Base-by-base conservation (phyloP, 2,113 vertebrate genomes). In the Ramphastos sulfuratus region DNA sequence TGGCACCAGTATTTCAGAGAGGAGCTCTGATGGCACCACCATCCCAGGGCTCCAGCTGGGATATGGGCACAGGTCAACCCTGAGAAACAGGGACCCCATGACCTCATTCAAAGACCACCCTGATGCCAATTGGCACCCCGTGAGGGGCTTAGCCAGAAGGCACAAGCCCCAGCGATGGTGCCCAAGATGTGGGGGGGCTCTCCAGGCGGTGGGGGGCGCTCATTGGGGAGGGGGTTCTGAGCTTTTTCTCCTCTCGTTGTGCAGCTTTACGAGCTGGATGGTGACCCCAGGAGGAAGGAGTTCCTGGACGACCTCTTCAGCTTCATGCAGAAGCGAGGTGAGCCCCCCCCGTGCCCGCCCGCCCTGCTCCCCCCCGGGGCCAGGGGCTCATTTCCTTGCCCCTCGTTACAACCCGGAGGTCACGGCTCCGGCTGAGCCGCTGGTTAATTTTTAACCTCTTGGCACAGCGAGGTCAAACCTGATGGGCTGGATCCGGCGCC, bases 291-390 rank as follows among this genome's bases (percentile, higher is more conserved):
- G 95, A 98, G 99, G 91, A 99, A 99, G 88, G 99, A 99, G 96
- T 99, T 99, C 93, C 97, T 99, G 89, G 99, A 99, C 0, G 98
- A 99, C 92, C 97, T 99, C 74, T 99, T 99, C 97, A 99, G 98
- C 96, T 99, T 99, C 97, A 99, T 99, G 99, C 99, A 99, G 95
- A 99, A 99, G 90, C 97, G 99, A 98, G 99, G 99, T 99, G 97
- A 94, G 97, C 66, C 23, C 55, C 56, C 33, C 60, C 15, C 37
- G 37, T 20, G 12, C 42, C 7, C 0, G 0, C 70, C 72, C 10
- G 1, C 56, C 25, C 46, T 4, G 8, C 54, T 46, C 64, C 44
- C 56, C 6, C 52, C 5, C 46, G 31, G 65, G 54, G 70, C 60
- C 39, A 63, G 61, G 94, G 96, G 97, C 98, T 98, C 97, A 94